Percentiles rank a stretch among this genome's conserved stretches.
phyloP scores from a whole-genome alignment of 2,797 vertebrate genomes.

The Ataeniobius toweri region DNA sequence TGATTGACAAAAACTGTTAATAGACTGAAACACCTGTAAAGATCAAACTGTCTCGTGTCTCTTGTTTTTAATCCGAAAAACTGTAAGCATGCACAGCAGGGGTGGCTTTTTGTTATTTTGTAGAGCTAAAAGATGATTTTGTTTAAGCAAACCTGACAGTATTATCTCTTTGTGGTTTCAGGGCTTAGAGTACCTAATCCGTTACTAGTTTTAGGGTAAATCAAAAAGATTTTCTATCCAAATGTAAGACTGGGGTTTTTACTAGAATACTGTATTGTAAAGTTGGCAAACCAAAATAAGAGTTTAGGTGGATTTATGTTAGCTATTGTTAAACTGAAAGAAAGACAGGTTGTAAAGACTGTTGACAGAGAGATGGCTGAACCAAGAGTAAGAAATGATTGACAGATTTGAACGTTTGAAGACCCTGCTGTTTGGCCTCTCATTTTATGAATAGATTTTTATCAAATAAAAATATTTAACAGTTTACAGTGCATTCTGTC shows the following conservation, averaged over 20 bases:
- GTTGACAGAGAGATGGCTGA: not conserved
- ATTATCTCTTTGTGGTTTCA: not conserved
- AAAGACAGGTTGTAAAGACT: not conserved
- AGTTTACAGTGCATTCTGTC: constrained; percentile 1
- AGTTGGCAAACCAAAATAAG: not conserved
- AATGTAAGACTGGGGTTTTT: not conserved
- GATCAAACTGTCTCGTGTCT: constrained; percentile 20
- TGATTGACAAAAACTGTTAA: constrained; percentile 25
- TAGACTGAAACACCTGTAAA: constrained; percentile 30
- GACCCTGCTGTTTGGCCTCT: not conserved
- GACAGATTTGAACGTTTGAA: not conserved
- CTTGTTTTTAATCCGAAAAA: constrained; percentile 33
- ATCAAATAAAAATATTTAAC: not conserved
- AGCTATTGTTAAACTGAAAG: not conserved
- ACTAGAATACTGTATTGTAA: not conserved
- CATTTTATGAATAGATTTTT: not conserved
- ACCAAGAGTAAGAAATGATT: not conserved
- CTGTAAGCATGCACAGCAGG: not conserved
- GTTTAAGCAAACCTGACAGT: constrained; percentile 9
- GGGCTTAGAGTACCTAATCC: not conserved
- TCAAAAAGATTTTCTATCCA: not conserved
- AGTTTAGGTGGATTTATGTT: not conserved
- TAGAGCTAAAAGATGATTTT: not conserved
- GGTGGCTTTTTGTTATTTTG: not conserved
- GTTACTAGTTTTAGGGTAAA: not conserved